Base-by-base conservation (phyloP, 2,797 vertebrate species). In the Myotis planiceps region DNA sequence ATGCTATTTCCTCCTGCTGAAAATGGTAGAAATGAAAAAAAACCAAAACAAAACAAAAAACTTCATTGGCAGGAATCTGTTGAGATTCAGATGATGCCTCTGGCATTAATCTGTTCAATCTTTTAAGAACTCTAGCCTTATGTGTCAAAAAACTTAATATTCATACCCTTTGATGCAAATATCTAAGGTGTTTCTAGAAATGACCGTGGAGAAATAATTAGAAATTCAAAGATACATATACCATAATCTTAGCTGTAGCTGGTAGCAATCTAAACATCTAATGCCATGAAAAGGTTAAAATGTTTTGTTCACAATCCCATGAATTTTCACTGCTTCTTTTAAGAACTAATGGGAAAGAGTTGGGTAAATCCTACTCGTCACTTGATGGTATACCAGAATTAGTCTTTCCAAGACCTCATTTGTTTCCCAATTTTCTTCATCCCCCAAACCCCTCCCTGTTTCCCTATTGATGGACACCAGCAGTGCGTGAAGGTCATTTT, bases 131-230 rank as follows among this genome's bases (percentile, higher is more conserved):
- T 42, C 19, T 71, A 60, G 60, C 9, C 34, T 78, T 82, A 47
- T 68, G 10, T 84, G 71, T 90, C 45, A 74, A 49, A 84, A 89
- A 76, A 32, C 16, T 91, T 72, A 47, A n/a, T 65, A 32, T 78
- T 92, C 34, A 21, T 58, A 68, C 6, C 19, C 9, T 93, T 83
- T 96, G 60, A 69, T 68, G 7, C 37, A 63, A 18, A 75, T 63
- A 75, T 82, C 29, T 86, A 82, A 91, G 83, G 65, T 83, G 69
- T 21, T 94, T 68, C 51, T 69, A 79, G 34, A 27, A 88, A 76
- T n/a, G 72, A 92, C 49, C n/a, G 2, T 45, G 60, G 29, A 75
- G 32, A 63, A 87, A 34, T 32, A 72, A 82, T 84, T 49, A 94
- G 75, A 88, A 85, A 87, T 79, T 65, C 53, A 53, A 68, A 93